These are phyloP conservation scores for Torymus auratus DNA, from an alignment of 2,888 invertebrate genomes.

Conservation along the genomic window DNA sequence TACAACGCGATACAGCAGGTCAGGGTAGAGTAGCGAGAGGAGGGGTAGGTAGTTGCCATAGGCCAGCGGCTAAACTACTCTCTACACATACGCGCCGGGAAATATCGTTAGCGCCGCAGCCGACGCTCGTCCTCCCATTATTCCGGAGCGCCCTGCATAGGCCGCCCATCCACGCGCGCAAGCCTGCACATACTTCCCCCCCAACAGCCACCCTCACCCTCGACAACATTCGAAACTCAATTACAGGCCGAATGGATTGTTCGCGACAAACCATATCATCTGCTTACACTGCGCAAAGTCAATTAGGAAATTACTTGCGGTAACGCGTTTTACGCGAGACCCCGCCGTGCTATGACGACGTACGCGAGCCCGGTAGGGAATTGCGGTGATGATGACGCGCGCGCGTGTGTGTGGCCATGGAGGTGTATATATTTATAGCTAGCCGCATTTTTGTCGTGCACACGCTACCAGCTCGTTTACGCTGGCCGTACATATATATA, in stretches of 20 bases:
- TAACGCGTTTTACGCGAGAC: conserved; percentile 18
- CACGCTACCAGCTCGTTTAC: too few relatives aligned
- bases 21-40: background rate
- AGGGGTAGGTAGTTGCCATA: background rate
- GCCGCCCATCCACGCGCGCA: background rate
- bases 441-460: too few relatives aligned
- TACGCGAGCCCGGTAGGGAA: too few relatives aligned
- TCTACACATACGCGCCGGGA: background rate
- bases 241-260: conserved; percentile 56
- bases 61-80: background rate
- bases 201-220: background rate
- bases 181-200: background rate
- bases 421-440: too few relatives aligned
- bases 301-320: conserved; percentile 52
- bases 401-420: too few relatives aligned
- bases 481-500: too few relatives aligned
- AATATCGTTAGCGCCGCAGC: conserved; percentile 29
- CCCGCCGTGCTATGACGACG: too few relatives aligned
- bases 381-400: too few relatives aligned
- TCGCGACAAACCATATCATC: conserved; percentile 59
- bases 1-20: too few relatives aligned
- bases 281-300: conserved; percentile 54
- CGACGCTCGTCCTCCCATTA: conserved; percentile 32
- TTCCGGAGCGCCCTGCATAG: background rate
- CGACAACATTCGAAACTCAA: conserved; percentile 57